Evolutionary conservation across 2,797 vertebrate genomes (phyloP).

Genomic region (Parauchenoglanis ngamensis): DNA sequence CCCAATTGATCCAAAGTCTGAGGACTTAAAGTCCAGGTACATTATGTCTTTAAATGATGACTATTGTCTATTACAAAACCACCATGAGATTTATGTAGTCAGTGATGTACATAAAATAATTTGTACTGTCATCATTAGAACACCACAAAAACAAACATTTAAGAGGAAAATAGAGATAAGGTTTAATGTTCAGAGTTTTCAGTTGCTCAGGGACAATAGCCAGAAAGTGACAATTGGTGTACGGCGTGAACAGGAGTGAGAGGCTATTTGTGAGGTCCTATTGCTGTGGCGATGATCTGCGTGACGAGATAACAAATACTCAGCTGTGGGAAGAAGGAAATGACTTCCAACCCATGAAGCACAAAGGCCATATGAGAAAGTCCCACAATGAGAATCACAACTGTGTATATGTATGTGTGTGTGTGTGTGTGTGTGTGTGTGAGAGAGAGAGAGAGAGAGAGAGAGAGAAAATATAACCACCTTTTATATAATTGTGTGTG

Average conservation of each 20-base stretch:
- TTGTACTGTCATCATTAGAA: background rate
- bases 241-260: conserved; percentile 37
- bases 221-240: conserved; percentile 11
- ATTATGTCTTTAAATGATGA: background rate
- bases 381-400: conserved; percentile 26
- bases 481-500: background rate
- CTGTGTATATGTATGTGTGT: conserved; percentile 41
- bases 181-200: background rate
- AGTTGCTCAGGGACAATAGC: background rate
- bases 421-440: conserved; percentile 47
- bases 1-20: background rate
- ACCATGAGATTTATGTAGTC: background rate
- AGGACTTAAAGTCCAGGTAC: background rate
- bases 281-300: conserved; percentile 35
- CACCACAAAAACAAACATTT: too few relatives aligned
- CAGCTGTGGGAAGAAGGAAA: conserved; percentile 56
- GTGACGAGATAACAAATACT: conserved; percentile 60
- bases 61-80: background rate
- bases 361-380: conserved; percentile 67
- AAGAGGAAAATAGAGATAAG: background rate
- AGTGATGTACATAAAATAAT: background rate
- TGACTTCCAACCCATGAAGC: conserved; percentile 57
- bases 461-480: background rate
- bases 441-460: background rate
- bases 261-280: conserved; percentile 32